phyloP scores from a whole-genome alignment of 2,113 vertebrate genomes.

The Rhinichthys klamathensis region DNA sequence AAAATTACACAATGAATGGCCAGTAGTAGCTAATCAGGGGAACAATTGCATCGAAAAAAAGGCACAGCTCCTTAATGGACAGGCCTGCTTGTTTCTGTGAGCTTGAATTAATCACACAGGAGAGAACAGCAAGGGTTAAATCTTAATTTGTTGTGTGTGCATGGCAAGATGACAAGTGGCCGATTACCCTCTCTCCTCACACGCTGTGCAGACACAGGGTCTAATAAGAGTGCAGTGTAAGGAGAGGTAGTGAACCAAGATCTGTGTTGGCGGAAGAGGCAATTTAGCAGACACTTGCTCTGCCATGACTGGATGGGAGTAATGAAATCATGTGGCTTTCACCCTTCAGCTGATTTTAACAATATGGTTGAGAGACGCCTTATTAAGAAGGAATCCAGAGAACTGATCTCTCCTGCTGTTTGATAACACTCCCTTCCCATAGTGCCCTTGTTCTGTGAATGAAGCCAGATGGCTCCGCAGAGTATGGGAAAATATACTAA shows the following conservation, averaged over 20 bases:
- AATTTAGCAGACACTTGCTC: conserved; percentile 23
- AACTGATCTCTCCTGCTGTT: conserved; percentile 16
- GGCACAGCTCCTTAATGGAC: background rate
- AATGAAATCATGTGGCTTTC: conserved; percentile 44
- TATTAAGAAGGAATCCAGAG: conserved; percentile 31
- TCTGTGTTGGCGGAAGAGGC: conserved; percentile 16
- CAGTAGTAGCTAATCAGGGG: background rate
- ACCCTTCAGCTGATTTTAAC: conserved; percentile 40
- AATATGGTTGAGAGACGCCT: conserved; percentile 19
- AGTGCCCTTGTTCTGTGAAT: background rate
- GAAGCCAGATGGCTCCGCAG: conserved; percentile 6
- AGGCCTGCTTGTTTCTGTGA: background rate
- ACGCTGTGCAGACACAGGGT: background rate
- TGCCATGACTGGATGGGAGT: conserved; percentile 28
- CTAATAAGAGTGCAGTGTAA: conserved; percentile 2
- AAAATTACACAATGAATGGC: background rate
- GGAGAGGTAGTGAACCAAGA: conserved; percentile 29
- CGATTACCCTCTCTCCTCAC: background rate
- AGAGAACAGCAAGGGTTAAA: conserved; percentile 58
- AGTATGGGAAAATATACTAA: conserved; percentile 21
- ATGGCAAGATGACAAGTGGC: conserved; percentile 59
- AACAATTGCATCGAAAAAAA: background rate
- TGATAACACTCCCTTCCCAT: background rate
- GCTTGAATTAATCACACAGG: conserved; percentile 5
- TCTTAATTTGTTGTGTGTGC: conserved; percentile 62